These are phyloP conservation scores for Lucilia cuprina DNA, from an alignment of 1,140 invertebrate genomes.

Conservation along the genomic window DNA sequence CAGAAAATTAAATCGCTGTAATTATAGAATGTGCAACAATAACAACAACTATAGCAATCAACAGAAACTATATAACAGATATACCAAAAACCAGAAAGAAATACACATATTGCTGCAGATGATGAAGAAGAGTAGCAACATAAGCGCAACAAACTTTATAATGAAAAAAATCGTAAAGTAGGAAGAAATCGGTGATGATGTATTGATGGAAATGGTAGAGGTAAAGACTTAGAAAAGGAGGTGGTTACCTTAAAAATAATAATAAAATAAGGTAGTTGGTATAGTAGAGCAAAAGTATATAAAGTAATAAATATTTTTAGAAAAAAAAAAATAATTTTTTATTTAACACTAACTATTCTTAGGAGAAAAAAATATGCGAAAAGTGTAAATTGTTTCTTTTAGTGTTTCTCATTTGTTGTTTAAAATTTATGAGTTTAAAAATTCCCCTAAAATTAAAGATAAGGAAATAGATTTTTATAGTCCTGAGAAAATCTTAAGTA, in stretches of 20 bases:
- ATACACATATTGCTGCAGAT: neutral
- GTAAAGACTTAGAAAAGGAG: neutral
- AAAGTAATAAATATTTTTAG: no score
- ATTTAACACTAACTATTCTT: no score
- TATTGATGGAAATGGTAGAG: constrained; percentile 24
- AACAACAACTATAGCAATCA: constrained; percentile 7
- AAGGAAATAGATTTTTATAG: no score
- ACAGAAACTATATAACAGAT: neutral
- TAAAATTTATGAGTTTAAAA: no score
- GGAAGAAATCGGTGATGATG: constrained; percentile 19
- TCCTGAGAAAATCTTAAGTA: no score
- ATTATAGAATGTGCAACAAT: constrained; percentile 28
- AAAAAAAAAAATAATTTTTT: no score
- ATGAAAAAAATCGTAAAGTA: constrained; percentile 4
- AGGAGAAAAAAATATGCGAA: no score
- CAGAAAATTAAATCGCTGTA: constrained; percentile 35
- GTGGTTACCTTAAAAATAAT: constrained; percentile 15
- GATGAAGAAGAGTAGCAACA: neutral
- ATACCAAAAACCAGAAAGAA: neutral
- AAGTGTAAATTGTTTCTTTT: no score
- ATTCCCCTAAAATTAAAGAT: no score
- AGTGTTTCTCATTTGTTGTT: no score
- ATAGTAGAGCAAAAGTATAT: neutral
- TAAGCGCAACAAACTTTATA: neutral
- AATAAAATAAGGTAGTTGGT: constrained; percentile 14